Conservation (phyloP, 2,888 invertebrate species). For the Plemyria rubiginata region DNA sequence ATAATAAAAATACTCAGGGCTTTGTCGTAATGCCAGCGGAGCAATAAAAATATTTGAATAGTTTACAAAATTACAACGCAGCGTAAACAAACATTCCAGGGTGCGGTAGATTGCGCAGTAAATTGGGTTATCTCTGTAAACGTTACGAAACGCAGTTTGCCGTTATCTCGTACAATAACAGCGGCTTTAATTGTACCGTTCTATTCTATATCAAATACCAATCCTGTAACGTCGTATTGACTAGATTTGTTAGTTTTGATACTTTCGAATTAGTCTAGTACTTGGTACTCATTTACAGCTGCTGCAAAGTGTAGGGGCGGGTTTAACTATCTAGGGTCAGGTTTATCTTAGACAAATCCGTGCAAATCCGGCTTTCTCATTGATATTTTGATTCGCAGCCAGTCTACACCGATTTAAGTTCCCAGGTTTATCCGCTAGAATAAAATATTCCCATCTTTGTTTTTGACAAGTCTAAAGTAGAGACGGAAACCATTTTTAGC, state of each 20-base stretch:
- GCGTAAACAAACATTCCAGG: conserved; percentile 30
- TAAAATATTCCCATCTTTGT: no score
- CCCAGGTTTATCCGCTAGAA: no score
- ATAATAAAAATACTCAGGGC: neutral
- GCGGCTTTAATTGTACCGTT: conserved; percentile 34
- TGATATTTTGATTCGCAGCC: no score
- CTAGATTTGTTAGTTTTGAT: conserved; percentile 1
- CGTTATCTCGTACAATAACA: conserved; percentile 44
- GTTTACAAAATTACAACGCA: conserved; percentile 14
- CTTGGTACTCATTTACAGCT: no score
- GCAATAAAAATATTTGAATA: conserved; percentile 18
- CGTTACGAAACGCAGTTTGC: conserved; percentile 40
- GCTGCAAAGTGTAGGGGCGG: neutral
- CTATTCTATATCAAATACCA: conserved; percentile 11
- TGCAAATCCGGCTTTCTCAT: no score
- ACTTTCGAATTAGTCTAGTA: neutral
- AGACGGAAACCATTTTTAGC: no score
- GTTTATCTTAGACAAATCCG: no score
- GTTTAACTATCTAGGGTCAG: no score
- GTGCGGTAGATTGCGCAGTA: conserved; percentile 42
- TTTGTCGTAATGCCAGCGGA: conserved; percentile 9
- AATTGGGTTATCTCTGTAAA: conserved; percentile 43
- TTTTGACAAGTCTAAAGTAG: no score
- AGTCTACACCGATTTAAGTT: no score
- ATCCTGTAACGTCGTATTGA: conserved; percentile 1